Evolutionary conservation across 2,113 vertebrate genomes (phyloP).

Genomic region (Otis tarda): DNA sequence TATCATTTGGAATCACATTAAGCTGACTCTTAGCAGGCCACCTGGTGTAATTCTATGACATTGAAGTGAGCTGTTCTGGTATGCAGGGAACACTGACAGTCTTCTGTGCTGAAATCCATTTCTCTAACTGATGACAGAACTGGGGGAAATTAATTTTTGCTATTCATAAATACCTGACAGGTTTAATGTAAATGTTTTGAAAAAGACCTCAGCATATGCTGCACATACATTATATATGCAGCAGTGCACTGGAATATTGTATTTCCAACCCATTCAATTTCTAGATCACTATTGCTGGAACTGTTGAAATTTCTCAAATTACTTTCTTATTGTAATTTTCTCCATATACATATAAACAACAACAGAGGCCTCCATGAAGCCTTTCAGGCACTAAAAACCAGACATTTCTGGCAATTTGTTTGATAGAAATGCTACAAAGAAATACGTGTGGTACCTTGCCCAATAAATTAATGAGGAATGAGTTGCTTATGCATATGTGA

Average conservation of each 20-base stretch:
- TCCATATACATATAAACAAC: slow-evolving; percentile 67
- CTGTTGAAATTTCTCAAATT: slow-evolving; percentile 70
- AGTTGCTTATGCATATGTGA: not conserved
- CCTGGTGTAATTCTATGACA: slow-evolving; percentile 85
- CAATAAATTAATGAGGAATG: slow-evolving; percentile 7
- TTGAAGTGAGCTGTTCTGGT: slow-evolving; percentile 79
- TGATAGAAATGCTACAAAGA: slow-evolving; percentile 54
- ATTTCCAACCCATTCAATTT: slow-evolving; percentile 65
- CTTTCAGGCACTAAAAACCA: slow-evolving; percentile 60
- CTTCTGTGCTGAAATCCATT: slow-evolving; percentile 78
- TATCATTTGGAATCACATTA: slow-evolving; percentile 89
- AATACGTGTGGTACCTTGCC: not conserved
- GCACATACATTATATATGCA: slow-evolving; percentile 77
- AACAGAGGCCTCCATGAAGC: slow-evolving; percentile 58
- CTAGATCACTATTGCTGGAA: slow-evolving; percentile 64
- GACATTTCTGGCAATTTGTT: slow-evolving; percentile 54
- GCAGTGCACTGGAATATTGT: slow-evolving; percentile 63
- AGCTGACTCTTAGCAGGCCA: slow-evolving; percentile 85
- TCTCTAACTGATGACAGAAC: slow-evolving; percentile 78
- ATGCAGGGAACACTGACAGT: slow-evolving; percentile 78
- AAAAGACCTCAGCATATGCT: slow-evolving; percentile 79
- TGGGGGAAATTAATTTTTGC: slow-evolving; percentile 82
- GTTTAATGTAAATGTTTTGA: slow-evolving; percentile 86
- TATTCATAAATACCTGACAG: slow-evolving; percentile 85
- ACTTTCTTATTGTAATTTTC: slow-evolving; percentile 71